Evolutionary conservation across 2,797 vertebrate genomes (phyloP).

Genomic region (Distichodus sexfasciatus): DNA sequence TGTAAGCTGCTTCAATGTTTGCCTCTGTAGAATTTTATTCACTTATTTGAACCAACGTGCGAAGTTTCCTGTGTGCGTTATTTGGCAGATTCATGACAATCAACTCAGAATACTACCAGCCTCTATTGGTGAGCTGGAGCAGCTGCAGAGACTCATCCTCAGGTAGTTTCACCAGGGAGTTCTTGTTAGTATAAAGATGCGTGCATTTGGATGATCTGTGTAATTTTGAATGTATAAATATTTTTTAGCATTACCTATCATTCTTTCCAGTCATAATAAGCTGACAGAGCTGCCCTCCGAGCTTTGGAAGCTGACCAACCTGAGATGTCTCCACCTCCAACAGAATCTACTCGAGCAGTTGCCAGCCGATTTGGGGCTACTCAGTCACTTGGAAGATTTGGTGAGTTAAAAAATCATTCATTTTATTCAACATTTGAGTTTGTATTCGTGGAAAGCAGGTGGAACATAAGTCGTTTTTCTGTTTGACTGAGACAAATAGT

Average conservation of each 20-base stretch:
- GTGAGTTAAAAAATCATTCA: conserved; percentile 62
- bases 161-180: conserved; percentile 68
- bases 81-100: conserved; percentile 89
- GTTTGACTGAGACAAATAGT: no score
- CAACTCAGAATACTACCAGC: conserved; percentile 80
- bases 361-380: conserved; percentile 73
- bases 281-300: conserved; percentile 75
- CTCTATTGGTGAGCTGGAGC: conserved; percentile 82
- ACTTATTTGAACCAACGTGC: background rate
- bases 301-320: conserved; percentile 67
- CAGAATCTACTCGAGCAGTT: conserved; percentile 76
- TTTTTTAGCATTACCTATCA: background rate
- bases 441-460: no score
- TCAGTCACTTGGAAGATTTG: conserved; percentile 78
- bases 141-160: conserved; percentile 88
- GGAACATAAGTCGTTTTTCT: no score
- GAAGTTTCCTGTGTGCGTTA: conserved; percentile 16
- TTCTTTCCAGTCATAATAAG: conserved; percentile 78
- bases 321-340: conserved; percentile 77
- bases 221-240: background rate
- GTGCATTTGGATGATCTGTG: background rate
- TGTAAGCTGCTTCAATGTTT: conserved; percentile 72
- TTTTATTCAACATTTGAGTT: background rate
- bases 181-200: background rate
- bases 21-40: background rate